Evolutionary conservation across 2,888 invertebrate genomes (phyloP).

Genomic region (Lasioglossum vierecki): DNA sequence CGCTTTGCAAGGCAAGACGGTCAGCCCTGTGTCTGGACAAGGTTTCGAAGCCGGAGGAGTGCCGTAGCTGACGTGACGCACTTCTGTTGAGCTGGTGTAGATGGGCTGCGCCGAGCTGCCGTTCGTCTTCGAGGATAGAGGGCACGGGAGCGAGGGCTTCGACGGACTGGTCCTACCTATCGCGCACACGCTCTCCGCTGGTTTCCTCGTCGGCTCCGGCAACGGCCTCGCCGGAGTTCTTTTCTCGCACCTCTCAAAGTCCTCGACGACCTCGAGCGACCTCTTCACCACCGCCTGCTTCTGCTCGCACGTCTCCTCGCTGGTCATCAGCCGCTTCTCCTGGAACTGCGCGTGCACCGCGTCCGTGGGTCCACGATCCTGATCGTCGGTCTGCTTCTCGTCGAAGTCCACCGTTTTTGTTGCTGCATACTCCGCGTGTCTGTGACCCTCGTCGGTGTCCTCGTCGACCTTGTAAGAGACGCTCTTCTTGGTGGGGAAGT

Average conservation of each 20-base stretch:
- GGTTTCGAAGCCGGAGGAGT: constrained; percentile 73
- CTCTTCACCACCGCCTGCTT: constrained; percentile 66
- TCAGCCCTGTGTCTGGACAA: constrained; percentile 79
- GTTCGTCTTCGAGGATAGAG: constrained; percentile 51
- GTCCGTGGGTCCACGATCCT: constrained; percentile 39
- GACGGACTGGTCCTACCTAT: constrained; percentile 72
- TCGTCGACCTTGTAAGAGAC: constrained; percentile 80
- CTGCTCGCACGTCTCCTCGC: constrained; percentile 72
- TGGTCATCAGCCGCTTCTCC: constrained; percentile 65
- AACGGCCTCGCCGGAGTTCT: constrained; percentile 39
- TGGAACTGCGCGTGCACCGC: constrained; percentile 64
- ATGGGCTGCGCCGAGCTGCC: constrained; percentile 48
- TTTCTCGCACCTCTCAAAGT: constrained; percentile 72
- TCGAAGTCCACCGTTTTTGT: constrained; percentile 81
- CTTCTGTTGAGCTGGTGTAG: constrained; percentile 72
- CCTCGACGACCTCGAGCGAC: constrained; percentile 70
- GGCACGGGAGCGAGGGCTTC: constrained; percentile 75
- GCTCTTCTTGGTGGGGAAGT: constrained; percentile 70
- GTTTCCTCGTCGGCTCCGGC: constrained; percentile 33
- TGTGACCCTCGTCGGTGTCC: constrained; percentile 81
- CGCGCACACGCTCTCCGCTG: constrained; percentile 67
- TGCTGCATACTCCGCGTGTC: constrained; percentile 78
- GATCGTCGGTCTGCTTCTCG: constrained; percentile 72
- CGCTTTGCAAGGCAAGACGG: constrained; percentile 79
- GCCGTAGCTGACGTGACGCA: constrained; percentile 73